Conservation (phyloP, 2,888 invertebrate species). For the Portevinia maculata region DNA sequence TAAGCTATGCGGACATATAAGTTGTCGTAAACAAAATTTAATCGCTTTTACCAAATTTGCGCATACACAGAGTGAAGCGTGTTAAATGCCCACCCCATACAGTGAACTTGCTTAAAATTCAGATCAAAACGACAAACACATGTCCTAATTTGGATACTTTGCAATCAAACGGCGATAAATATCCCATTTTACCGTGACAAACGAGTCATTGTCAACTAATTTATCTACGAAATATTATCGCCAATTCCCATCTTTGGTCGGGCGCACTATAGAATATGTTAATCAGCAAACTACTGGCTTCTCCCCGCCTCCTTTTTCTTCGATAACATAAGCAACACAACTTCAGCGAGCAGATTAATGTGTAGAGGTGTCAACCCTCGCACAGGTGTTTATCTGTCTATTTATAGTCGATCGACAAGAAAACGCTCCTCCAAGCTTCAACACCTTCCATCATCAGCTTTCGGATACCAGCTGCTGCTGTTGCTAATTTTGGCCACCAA, state of each 20-base stretch:
- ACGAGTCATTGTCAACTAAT: slow-evolving; percentile 36
- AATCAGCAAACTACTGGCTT: slow-evolving; percentile 19
- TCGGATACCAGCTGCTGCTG: too few relatives aligned
- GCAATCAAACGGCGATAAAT: slow-evolving; percentile 51
- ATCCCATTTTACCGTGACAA: slow-evolving; percentile 40
- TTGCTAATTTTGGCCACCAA: slow-evolving; percentile 34
- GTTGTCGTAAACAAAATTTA: slow-evolving; percentile 12
- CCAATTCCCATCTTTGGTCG: slow-evolving; percentile 46
- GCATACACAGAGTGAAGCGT: neutral
- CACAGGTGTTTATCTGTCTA: slow-evolving; percentile 67
- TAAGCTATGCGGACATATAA: slow-evolving; percentile 15
- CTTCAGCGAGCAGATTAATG: slow-evolving; percentile 36
- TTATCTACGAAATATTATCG: slow-evolving; percentile 3
- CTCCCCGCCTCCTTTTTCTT: neutral
- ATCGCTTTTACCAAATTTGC: slow-evolving; percentile 28
- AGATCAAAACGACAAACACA: slow-evolving; percentile 19
- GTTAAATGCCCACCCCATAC: slow-evolving; percentile 33
- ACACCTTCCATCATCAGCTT: slow-evolving; percentile 17
- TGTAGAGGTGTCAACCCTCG: slow-evolving; percentile 56
- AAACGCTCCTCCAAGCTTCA: slow-evolving; percentile 38
- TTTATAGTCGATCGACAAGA: slow-evolving; percentile 44
- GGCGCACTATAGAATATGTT: slow-evolving; percentile 26
- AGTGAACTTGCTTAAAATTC: slow-evolving; percentile 20
- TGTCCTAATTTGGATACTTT: slow-evolving; percentile 40
- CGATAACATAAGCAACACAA: neutral